Percentiles rank a stretch among this genome's conserved stretches.
These are phyloP conservation scores for Epizoanthus fatuus DNA, from an alignment of 92 coral and sea anemone genomes.

Conservation along the genomic window DNA sequence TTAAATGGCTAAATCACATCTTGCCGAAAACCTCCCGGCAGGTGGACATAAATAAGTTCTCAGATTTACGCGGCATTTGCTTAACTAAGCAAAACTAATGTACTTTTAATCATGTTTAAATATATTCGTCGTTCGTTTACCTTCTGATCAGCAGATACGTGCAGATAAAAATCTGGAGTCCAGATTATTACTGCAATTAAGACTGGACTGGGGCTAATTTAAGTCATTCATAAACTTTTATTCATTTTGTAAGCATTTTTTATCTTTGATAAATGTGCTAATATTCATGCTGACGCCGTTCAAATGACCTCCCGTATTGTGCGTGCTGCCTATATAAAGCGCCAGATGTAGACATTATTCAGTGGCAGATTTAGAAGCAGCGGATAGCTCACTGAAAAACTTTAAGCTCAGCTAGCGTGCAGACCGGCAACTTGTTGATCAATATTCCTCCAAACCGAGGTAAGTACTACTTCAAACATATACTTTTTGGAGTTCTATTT, in stretches of 20 bases:
- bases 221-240: constrained; percentile 57
- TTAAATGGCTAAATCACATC: constrained; percentile 19
- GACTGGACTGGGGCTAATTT: constrained; percentile 12
- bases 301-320: constrained; percentile 72
- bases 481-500: too few species aligned
- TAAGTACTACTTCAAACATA: too few species aligned
- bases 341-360: constrained; percentile 50
- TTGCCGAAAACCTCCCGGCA: constrained; percentile 10
- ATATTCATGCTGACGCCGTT: constrained; percentile 61
- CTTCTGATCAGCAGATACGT: constrained; percentile 59
- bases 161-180: constrained; percentile 57
- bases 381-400: too few species aligned
- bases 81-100: constrained; percentile 48
- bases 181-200: constrained; percentile 20
- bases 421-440: too few species aligned
- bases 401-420: too few species aligned
- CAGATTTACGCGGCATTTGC: constrained; percentile 45
- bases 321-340: constrained; percentile 69
- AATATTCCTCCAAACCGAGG: too few species aligned
- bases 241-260: constrained; percentile 75
- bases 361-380: not conserved
- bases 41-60: constrained; percentile 15
- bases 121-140: constrained; percentile 6
- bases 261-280: constrained; percentile 74
- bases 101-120: constrained; percentile 27